A percentile compares a stretch with the other conserved stretches of the same genome.
Conservation (phyloP, 2,888 invertebrate species). For the Drosophila dives region DNA sequence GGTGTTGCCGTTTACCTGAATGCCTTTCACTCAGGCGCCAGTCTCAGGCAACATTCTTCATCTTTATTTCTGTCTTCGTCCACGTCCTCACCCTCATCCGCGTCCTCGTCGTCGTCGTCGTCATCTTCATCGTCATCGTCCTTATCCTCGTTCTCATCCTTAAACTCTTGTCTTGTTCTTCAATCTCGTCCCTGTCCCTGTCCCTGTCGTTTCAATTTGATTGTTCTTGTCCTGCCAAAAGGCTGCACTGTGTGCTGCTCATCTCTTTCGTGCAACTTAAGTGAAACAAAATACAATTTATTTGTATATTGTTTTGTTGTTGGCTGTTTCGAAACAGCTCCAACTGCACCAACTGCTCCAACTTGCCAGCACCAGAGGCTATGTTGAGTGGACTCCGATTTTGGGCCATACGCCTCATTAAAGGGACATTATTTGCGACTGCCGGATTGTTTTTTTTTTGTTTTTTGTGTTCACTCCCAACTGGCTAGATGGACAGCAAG, state of each 20-base stretch:
- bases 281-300: conserved; percentile 70
- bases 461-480: neutral
- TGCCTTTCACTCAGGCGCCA: conserved; percentile 29
- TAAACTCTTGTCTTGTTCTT: neutral
- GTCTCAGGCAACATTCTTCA: neutral
- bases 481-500: neutral
- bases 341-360: conserved; percentile 14
- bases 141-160: neutral
- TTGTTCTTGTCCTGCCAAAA: conserved; percentile 49
- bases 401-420: conserved; percentile 13
- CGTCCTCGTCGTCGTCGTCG: neutral
- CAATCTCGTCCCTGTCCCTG: conserved; percentile 3
- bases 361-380: conserved; percentile 1
- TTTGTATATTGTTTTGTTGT: conserved; percentile 70
- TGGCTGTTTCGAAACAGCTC: conserved; percentile 49
- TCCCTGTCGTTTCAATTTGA: conserved; percentile 2
- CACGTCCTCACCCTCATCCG: neutral
- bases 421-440: neutral
- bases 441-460: neutral
- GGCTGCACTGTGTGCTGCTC: conserved; percentile 35
- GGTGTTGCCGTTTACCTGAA: conserved; percentile 56
- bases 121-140: neutral
- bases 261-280: conserved; percentile 59
- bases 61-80: neutral
- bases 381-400: conserved; percentile 9